A percentile compares a stretch with the other conserved stretches of the same genome.
Conservation (phyloP, 2,797 vertebrate species). For the Thripadectes ignobilis region DNA sequence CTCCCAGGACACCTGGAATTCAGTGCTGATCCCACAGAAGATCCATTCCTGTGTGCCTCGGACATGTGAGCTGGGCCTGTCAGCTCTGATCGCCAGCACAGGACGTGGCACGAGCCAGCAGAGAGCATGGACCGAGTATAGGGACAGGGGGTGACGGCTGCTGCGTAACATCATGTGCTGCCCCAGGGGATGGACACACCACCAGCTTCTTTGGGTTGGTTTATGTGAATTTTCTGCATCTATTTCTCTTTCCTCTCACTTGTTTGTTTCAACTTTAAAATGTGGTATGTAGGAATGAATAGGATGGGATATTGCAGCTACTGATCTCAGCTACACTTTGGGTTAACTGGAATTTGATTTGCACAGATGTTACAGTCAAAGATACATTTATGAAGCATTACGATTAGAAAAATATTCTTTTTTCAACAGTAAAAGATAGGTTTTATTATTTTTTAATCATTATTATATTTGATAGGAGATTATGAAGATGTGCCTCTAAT, state of each 20-base stretch:
- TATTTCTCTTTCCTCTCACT: slow-evolving; percentile 17
- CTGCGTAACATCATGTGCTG: neutral
- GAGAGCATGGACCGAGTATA: neutral
- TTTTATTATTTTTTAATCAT: neutral
- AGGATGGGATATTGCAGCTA: neutral
- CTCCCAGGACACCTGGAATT: neutral
- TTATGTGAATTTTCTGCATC: slow-evolving; percentile 18
- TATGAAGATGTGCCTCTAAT: neutral
- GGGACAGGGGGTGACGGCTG: neutral
- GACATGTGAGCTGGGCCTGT: neutral
- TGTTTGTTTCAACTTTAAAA: neutral
- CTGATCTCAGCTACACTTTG: neutral
- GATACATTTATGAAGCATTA: neutral
- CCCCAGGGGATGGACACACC: slow-evolving; percentile 13
- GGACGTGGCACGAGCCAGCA: no score
- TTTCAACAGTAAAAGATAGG: neutral
- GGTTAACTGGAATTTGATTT: neutral
- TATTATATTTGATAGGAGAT: neutral
- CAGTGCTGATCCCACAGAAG: fast-evolving
- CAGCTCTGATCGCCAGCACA: neutral
- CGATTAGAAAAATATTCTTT: neutral
- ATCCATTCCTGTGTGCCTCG: neutral
- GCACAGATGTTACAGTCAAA: neutral
- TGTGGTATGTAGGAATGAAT: neutral
- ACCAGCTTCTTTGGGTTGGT: slow-evolving; percentile 1